Percentiles rank a stretch among this genome's conserved stretches.
Evolutionary conservation across 2,888 invertebrate genomes (phyloP).

Genomic region (Blera fallax): DNA sequence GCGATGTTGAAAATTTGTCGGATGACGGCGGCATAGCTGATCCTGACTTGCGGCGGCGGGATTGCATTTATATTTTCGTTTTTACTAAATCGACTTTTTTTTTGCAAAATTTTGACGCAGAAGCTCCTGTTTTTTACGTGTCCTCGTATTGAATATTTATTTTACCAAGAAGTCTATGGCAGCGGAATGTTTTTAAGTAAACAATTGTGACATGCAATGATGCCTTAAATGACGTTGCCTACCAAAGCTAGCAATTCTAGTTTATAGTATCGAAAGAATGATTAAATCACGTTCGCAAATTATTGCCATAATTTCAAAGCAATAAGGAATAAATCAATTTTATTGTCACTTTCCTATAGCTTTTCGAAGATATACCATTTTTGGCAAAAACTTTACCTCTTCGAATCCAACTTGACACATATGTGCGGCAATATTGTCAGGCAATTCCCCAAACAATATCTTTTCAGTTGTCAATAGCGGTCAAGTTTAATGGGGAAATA

Average conservation of each 20-base stretch:
- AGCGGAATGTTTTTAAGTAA: no score
- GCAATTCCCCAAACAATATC: constrained; percentile 56
- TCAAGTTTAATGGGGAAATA: constrained; percentile 39
- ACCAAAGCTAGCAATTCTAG: background rate
- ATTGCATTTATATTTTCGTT: no score
- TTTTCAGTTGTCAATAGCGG: constrained; percentile 3
- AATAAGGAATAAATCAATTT: constrained; percentile 27
- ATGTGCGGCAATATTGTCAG: constrained; percentile 29
- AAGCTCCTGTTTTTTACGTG: no score
- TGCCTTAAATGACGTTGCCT: background rate
- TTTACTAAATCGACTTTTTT: no score
- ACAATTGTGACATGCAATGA: no score
- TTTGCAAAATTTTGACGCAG: no score
- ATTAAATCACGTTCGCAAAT: background rate
- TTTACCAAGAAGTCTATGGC: no score
- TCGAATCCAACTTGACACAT: background rate
- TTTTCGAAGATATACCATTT: background rate
- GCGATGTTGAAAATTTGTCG: no score
- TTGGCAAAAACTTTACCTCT: background rate
- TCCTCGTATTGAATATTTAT: no score
- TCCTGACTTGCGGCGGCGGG: no score
- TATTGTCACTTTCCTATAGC: constrained; percentile 31
- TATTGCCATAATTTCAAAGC: background rate
- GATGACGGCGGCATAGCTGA: no score
- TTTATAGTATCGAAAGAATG: background rate